phyloP scores from a whole-genome alignment of 2,113 vertebrate genomes.

The Bubo scandiacus region DNA sequence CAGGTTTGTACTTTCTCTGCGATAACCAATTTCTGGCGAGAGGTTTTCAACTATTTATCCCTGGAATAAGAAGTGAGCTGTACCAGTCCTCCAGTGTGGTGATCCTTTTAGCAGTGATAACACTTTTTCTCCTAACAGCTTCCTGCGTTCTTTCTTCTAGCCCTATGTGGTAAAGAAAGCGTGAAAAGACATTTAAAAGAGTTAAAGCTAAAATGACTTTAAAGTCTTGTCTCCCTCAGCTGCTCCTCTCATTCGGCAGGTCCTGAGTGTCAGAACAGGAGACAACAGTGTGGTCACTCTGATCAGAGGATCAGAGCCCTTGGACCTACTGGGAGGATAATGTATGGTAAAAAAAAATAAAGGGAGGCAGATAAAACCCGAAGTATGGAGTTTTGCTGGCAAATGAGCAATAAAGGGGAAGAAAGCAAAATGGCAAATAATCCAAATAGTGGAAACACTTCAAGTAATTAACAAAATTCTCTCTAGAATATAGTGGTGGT shows the following conservation, averaged over 20 bases:
- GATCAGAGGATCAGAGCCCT: neutral
- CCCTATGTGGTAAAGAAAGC: neutral
- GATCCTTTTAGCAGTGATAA: neutral
- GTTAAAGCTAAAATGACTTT: neutral
- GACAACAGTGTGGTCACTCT: neutral
- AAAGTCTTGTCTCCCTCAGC: neutral
- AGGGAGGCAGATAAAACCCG: neutral
- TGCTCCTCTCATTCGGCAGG: neutral
- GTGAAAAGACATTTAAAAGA: conserved; percentile 33
- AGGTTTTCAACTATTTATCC: conserved; percentile 41
- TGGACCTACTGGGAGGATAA: accelerated
- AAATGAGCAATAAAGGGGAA: neutral
- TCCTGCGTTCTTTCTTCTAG: neutral
- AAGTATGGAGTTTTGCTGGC: neutral
- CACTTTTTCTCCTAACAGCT: neutral
- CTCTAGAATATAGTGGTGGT: neutral
- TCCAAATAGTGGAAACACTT: neutral
- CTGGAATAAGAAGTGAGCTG: conserved; percentile 2
- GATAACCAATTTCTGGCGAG: conserved; percentile 35
- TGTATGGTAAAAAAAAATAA: neutral
- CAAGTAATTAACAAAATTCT: conserved; percentile 40
- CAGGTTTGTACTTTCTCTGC: conserved; percentile 1
- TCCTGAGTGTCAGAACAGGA: neutral
- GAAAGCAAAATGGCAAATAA: neutral
- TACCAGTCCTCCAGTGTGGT: neutral